A percentile compares a stretch with the other conserved stretches of the same genome.
Conservation (phyloP, 2,888 invertebrate genomes). For the Andrena trimmerana region DNA sequence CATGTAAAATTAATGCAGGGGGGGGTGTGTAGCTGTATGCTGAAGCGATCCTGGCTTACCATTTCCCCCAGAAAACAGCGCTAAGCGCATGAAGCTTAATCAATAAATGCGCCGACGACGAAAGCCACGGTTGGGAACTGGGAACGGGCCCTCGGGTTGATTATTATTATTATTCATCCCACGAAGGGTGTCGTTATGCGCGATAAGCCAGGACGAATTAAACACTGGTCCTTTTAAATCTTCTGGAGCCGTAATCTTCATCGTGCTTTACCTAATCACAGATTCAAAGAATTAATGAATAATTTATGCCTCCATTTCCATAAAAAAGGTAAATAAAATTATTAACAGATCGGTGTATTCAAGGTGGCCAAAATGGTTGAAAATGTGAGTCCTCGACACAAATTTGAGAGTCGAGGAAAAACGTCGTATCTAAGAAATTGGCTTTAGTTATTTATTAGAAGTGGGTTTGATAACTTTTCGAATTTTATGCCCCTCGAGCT, state of each 20-base stretch:
- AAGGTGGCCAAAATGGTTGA: too few relatives aligned
- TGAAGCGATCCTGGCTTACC: not conserved
- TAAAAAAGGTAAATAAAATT: too few relatives aligned
- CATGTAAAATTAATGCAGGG: constrained; percentile 9
- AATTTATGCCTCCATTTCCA: not conserved
- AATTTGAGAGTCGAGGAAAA: too few relatives aligned
- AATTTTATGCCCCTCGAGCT: too few relatives aligned
- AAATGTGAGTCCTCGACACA: too few relatives aligned
- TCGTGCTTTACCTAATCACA: constrained; percentile 3
- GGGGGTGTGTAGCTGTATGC: not conserved
- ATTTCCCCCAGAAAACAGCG: constrained; percentile 22
- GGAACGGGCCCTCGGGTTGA: constrained; percentile 18
- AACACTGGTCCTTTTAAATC: constrained; percentile 27
- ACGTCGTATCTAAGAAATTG: too few relatives aligned
- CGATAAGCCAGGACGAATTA: constrained; percentile 40
- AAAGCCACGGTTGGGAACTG: constrained; percentile 45
- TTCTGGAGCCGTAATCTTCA: not conserved
- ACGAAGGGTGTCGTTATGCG: constrained; percentile 38
- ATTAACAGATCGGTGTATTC: not conserved
- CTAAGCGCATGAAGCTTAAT: constrained; percentile 36
- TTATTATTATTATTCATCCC: constrained; percentile 39
- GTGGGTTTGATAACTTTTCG: too few relatives aligned
- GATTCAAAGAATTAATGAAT: constrained; percentile 12
- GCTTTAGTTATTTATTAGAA: too few relatives aligned
- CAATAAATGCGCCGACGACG: constrained; percentile 36